Percentiles rank a stretch among this genome's conserved stretches.
phyloP scores from a whole-genome alignment of 2,888 invertebrate genomes.

The Oegoconia quadripuncta region DNA sequence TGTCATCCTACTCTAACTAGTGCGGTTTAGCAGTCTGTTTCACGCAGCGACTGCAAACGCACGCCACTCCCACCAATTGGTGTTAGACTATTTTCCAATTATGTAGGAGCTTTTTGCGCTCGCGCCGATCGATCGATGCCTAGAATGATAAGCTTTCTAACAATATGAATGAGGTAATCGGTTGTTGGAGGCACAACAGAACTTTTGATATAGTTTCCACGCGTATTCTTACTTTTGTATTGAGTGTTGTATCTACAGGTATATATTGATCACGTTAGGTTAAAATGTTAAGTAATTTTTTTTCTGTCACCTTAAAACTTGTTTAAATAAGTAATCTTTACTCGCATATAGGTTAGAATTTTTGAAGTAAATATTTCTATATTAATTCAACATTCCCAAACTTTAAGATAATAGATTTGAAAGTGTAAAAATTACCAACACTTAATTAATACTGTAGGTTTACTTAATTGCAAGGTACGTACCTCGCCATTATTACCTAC shows the following conservation, averaged over 20 bases:
- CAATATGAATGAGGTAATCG: constrained; percentile 46
- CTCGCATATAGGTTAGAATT: not conserved
- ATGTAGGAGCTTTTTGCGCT: constrained; percentile 66
- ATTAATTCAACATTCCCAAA: too few species aligned
- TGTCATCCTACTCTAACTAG: too few species aligned
- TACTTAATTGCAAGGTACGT: too few species aligned
- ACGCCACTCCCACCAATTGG: constrained; percentile 59
- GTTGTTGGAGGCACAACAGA: constrained; percentile 33
- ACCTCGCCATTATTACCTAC: not conserved
- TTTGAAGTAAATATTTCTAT: too few species aligned
- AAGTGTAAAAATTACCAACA: too few species aligned
- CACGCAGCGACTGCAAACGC: constrained; percentile 32
- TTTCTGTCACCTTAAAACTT: not conserved
- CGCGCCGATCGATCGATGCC: too few species aligned
- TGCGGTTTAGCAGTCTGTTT: constrained; percentile 40
- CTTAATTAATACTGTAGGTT: too few species aligned
- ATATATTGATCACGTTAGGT: not conserved
- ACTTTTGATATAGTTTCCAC: not conserved
- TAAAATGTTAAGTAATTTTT: too few species aligned
- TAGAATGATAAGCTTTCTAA: constrained; percentile 73
- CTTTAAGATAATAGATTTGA: too few species aligned
- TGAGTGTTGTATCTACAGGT: not conserved
- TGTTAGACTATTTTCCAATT: constrained; percentile 71
- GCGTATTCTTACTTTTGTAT: not conserved
- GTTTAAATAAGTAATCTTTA: not conserved